Evolutionary conservation across 2,113 vertebrate genomes (phyloP).

Genomic region (Nymphicus hollandicus): DNA sequence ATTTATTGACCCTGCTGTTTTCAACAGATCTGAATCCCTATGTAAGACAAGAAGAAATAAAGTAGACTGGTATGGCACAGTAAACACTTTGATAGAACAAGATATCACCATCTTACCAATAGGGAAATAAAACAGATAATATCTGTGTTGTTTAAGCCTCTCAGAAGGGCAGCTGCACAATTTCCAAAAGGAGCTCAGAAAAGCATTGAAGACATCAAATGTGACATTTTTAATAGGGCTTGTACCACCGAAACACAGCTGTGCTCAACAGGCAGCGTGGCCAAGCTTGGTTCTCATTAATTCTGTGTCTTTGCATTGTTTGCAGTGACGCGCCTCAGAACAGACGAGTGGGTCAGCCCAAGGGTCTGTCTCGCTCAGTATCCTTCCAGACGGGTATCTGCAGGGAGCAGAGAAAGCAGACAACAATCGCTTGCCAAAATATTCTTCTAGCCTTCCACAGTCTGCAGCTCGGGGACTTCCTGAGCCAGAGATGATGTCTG

Average conservation of each 20-base stretch:
- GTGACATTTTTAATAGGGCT: constrained; percentile 25
- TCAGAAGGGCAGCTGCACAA: neutral
- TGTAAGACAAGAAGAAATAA: neutral
- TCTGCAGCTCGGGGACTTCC: neutral
- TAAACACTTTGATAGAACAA: neutral
- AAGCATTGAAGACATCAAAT: constrained; percentile 25
- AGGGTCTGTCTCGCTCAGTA: neutral
- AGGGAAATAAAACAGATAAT: constrained; percentile 27
- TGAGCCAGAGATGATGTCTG: neutral
- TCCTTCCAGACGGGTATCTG: neutral
- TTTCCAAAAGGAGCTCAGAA: constrained; percentile 7
- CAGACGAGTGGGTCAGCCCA: neutral
- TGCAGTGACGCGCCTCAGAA: accelerated
- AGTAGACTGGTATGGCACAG: neutral
- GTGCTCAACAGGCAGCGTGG: neutral
- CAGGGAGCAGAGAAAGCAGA: neutral
- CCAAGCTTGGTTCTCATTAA: neutral
- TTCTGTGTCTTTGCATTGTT: neutral
- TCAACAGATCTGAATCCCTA: neutral
- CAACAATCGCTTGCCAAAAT: neutral
- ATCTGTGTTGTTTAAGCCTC: neutral
- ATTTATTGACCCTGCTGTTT: neutral
- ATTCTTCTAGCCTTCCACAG: neutral
- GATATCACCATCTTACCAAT: neutral
- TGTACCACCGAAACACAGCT: constrained; percentile 10